phyloP scores from a whole-genome alignment of 2,113 vertebrate species.

The Entosphenus tridentatus region DNA sequence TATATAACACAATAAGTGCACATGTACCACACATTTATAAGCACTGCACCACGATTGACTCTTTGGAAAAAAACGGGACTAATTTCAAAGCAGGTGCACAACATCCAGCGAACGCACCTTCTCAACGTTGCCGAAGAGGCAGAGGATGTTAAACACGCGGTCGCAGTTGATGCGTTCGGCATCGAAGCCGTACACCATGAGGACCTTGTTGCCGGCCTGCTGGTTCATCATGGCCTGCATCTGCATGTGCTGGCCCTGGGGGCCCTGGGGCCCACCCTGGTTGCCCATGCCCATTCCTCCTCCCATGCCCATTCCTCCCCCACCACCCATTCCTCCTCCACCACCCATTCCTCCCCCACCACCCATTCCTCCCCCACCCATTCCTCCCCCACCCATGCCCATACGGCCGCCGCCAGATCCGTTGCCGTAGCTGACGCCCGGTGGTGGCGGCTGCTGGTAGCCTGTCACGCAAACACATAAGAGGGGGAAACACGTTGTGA shows the following conservation, averaged over 20 bases:
- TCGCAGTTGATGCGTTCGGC: constrained; percentile 7
- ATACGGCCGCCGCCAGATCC: not conserved
- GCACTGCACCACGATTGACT: too few relatives aligned
- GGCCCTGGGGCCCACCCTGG: too few relatives aligned
- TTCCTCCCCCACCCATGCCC: not conserved
- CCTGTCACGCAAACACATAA: too few relatives aligned
- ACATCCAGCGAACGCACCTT: constrained; percentile 7
- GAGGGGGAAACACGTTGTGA: too few relatives aligned
- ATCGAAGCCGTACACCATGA: constrained; percentile 10
- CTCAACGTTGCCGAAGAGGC: constrained; percentile 10
- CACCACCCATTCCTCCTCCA: not conserved
- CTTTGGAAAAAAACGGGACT: too few relatives aligned
- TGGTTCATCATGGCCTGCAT: not conserved
- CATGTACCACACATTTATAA: too few relatives aligned
- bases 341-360: not conserved
- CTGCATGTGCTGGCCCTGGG: too few relatives aligned
- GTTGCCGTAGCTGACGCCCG: not conserved
- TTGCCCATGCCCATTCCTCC: too few relatives aligned
- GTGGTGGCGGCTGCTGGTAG: not conserved
- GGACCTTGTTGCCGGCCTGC: constrained; percentile 5
- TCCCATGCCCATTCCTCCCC: not conserved
- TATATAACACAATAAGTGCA: too few relatives aligned
- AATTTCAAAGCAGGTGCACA: too few relatives aligned
- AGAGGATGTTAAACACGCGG: constrained; percentile 9
- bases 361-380: not conserved